Conservation (phyloP, 2,113 vertebrate species). For the Pholis gunnellus region DNA sequence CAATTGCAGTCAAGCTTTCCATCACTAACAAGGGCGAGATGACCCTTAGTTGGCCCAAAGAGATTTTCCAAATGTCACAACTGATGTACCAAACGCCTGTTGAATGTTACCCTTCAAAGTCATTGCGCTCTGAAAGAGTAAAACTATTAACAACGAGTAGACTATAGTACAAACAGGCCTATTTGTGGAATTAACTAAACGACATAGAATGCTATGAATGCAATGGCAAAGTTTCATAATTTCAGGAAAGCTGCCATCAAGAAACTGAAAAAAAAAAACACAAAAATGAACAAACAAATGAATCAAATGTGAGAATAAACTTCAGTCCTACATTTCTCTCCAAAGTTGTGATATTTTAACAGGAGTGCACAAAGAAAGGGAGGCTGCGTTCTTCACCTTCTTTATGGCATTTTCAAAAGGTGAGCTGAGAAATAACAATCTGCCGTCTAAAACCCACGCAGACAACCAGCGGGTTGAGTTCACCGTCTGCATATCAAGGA, state of each 20-base stretch:
- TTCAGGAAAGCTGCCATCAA: background rate
- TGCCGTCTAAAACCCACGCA: conserved; percentile 50
- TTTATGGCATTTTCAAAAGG: conserved; percentile 72
- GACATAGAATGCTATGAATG: background rate
- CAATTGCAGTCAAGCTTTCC: background rate
- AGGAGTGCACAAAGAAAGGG: conserved; percentile 44
- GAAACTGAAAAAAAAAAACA: background rate
- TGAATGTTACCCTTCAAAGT: conserved; percentile 3
- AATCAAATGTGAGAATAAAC: conserved; percentile 30
- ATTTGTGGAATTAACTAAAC: background rate
- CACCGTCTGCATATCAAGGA: conserved; percentile 57
- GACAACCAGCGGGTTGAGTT: conserved; percentile 46
- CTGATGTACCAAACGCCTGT: background rate
- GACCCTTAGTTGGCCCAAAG: background rate
- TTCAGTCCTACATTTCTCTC: conserved; percentile 23
- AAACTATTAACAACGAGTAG: background rate
- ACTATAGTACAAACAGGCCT: background rate
- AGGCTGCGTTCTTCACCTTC: conserved; percentile 28
- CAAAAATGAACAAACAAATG: background rate
- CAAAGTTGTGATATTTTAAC: conserved; percentile 51
- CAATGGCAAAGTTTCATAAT: background rate
- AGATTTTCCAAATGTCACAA: conserved; percentile 35
- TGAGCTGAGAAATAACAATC: conserved; percentile 61
- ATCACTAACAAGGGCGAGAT: background rate
- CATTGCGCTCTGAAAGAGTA: background rate